Conservation (phyloP, 2,113 vertebrate species). For the Epinephelus fuscoguttatus region DNA sequence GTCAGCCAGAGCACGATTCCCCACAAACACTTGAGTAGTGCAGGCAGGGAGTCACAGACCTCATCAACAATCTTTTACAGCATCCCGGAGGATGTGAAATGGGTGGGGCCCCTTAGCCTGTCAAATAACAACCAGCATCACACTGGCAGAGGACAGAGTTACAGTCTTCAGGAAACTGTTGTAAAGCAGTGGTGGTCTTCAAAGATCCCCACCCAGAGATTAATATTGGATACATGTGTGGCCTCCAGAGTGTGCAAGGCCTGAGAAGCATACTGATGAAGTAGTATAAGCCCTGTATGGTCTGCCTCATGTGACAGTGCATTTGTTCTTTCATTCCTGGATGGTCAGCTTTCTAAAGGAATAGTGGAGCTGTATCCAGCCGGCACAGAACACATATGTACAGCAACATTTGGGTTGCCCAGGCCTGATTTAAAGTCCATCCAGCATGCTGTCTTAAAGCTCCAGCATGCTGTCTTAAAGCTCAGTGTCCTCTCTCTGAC, state of each 20-base stretch:
- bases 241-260: background rate
- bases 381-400: background rate
- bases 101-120: background rate
- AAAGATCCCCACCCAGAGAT: background rate
- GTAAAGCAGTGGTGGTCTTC: background rate
- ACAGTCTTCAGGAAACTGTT: too few species aligned
- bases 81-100: too few species aligned
- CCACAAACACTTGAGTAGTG: background rate
- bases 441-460: background rate
- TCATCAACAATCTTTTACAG: background rate
- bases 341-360: background rate
- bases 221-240: background rate
- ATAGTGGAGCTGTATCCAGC: background rate
- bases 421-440: background rate
- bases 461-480: background rate
- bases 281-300: background rate
- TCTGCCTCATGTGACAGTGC: background rate
- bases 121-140: background rate
- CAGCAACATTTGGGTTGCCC: background rate
- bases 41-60: background rate
- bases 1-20: background rate
- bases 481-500: background rate
- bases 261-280: background rate
- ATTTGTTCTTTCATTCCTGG: conserved; percentile 5
- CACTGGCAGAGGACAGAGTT: background rate